Evolutionary conservation across 1,140 invertebrate genomes (phyloP).

Genomic region (Macrobrachium rosenbergii): DNA sequence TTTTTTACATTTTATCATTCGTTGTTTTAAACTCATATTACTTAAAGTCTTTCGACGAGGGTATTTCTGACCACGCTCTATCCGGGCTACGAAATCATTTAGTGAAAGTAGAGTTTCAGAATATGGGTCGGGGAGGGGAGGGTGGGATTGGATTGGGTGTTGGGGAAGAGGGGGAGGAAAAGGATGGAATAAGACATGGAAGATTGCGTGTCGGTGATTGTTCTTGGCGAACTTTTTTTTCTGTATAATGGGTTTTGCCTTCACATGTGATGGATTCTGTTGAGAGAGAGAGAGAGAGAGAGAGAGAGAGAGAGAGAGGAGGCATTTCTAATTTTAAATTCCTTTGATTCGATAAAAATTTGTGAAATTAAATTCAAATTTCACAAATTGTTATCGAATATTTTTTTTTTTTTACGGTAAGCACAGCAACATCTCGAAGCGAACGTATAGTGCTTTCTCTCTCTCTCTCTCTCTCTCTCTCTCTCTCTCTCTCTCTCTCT

Average conservation of each 20-base stretch:
- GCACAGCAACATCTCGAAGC: neutral
- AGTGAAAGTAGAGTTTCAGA: no score
- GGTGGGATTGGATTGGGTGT: neutral
- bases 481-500: neutral
- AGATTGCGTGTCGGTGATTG: constrained; percentile 20
- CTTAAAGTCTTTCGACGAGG: no score
- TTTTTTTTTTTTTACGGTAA: neutral
- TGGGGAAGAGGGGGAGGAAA: neutral
- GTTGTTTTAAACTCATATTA: no score
- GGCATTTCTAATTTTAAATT: neutral
- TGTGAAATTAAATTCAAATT: no score
- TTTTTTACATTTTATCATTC: no score
- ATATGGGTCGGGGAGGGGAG: no score
- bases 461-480: constrained; percentile 1
- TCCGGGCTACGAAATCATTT: no score
- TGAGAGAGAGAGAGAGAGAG: neutral
- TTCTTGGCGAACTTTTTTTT: constrained; percentile 17
- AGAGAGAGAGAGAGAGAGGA: neutral
- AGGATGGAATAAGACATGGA: constrained; percentile 3
- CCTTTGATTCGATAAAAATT: no score
- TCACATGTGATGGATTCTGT: constrained; percentile 24
- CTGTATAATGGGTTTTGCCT: constrained; percentile 32
- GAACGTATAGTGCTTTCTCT: neutral
- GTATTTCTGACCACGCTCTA: no score
- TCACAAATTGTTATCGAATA: no score